These are phyloP conservation scores for Catotricha subobsoleta DNA, from an alignment of 2,888 invertebrate species.

Conservation along the genomic window DNA sequence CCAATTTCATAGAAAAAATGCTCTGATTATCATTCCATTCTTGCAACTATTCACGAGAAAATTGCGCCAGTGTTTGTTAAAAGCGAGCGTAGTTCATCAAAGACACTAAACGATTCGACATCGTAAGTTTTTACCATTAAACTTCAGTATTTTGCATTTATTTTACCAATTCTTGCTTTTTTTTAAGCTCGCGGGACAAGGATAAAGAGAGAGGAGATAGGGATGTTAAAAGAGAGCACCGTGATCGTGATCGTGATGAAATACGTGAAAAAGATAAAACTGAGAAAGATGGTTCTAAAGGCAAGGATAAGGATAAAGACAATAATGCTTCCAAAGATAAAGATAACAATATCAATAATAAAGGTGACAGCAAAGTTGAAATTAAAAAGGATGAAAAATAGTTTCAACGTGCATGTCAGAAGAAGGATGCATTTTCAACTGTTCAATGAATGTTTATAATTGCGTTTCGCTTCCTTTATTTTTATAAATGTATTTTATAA, in stretches of 20 bases:
- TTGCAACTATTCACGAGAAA: conserved; percentile 19
- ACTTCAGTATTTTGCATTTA: conserved; percentile 2
- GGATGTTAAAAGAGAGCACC: too few relatives aligned
- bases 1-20: conserved; percentile 18
- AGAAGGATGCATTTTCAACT: too few relatives aligned
- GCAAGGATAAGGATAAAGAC: not conserved
- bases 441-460: too few relatives aligned
- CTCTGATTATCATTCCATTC: conserved; percentile 18
- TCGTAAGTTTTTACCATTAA: not conserved
- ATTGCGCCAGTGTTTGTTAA: conserved; percentile 18
- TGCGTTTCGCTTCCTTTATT: too few relatives aligned
- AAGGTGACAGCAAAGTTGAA: not conserved
- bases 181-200: conserved; percentile 37
- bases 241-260: conserved; percentile 27
- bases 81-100: conserved; percentile 15
- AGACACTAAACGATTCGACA: conserved; percentile 10
- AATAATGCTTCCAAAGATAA: conserved; percentile 25
- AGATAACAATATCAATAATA: conserved; percentile 27
- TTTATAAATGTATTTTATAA: too few relatives aligned
- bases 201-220: conserved; percentile 35
- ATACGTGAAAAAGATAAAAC: conserved; percentile 15
- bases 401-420: too few relatives aligned
- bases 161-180: not conserved
- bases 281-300: not conserved
- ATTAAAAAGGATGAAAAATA: not conserved